A percentile compares a stretch with the other conserved stretches of the same genome.
These are phyloP conservation scores for Aurelia aurita complex sp. Pacific DNA, from an alignment of 30 jellyfish, hydroid and myxozoan species.

Conservation along the genomic window DNA sequence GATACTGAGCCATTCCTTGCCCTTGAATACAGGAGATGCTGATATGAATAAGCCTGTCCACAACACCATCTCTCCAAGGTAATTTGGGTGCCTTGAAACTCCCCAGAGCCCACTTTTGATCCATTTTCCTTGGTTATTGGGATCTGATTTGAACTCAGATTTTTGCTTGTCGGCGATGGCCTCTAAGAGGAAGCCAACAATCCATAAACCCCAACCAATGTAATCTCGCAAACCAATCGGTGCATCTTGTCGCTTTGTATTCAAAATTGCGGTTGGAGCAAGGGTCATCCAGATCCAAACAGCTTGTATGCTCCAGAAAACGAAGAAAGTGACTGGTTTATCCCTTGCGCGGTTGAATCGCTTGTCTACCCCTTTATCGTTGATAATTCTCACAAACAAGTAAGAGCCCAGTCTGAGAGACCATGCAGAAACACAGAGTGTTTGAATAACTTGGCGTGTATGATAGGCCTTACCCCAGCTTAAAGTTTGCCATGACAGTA, in stretches of 20 bases:
- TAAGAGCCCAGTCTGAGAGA: constrained; percentile 90
- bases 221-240: constrained; percentile 68
- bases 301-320: constrained; percentile 94
- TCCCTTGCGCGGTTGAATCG: constrained; percentile 87
- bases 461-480: constrained; percentile 76
- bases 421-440: constrained; percentile 87
- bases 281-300: constrained; percentile 91
- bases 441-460: constrained; percentile 84
- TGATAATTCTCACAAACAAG: constrained; percentile 74
- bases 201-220: constrained; percentile 83
- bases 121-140: constrained; percentile 88
- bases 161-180: constrained; percentile 85
- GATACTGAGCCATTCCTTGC: constrained; percentile 73
- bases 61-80: constrained; percentile 90
- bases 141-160: constrained; percentile 61
- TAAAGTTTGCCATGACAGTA: constrained; percentile 85
- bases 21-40: constrained; percentile 80
- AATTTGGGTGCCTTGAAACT: constrained; percentile 92
- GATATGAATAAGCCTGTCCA: constrained; percentile 90
- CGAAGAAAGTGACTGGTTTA: constrained; percentile 65
- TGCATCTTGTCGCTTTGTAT: constrained; percentile 57
- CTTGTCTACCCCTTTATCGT: constrained; percentile 85
- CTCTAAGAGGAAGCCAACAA: constrained; percentile 81
- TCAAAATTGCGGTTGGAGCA: constrained; percentile 81
- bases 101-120: constrained; percentile 88